Base-by-base conservation (phyloP, 1,140 invertebrate genomes). In the Planococcus citri region DNA sequence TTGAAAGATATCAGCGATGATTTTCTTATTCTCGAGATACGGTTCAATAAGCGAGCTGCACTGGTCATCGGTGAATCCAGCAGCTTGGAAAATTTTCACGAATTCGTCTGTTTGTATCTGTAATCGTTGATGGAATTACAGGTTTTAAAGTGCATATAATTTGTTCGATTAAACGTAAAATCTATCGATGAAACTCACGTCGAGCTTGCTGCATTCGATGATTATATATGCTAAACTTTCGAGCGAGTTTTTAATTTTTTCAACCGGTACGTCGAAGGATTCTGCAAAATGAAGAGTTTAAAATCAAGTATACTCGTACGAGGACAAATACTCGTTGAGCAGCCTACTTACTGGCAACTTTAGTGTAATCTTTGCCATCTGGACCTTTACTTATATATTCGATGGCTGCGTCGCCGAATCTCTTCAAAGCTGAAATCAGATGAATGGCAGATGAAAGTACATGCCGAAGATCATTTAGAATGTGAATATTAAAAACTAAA, bases 21-120 rank as follows among this genome's bases (percentile, higher is more conserved):
- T 70, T 71, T 81, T 77, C 73, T 83, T 82, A 37, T 78, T 75
- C 58, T 79, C 73, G 74, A 85, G 87, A 64, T 84, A 77, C 74
- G 83, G 78, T 60, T 78, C 76, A 14, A 87, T 72, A 38, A 82
- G 17, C 4, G 41, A 75, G 21, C 75, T 64, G 76, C 81, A 78
- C 68, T 83, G 80, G 33, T 85, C 81, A 72, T 83, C 80, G 21
- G 76, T 76, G 73, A 87, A 87, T 12, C 84, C 85, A 27, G 86
- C 73, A 12, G 82, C 79, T 67, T 82, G 73, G 25, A 86, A 74
- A 8, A 82, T 83, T 73, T 86, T 83, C 69, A 80, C 76, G 73
- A 86, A 86, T 76, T 86, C 83, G 25, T 81, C 77, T 68, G 82
- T 79, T 76, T 74, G 81, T 70, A 83, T 71, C 82, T 68, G 4